phyloP scores from a whole-genome alignment of 2,797 vertebrate species.

The Psittacula derbiana region DNA sequence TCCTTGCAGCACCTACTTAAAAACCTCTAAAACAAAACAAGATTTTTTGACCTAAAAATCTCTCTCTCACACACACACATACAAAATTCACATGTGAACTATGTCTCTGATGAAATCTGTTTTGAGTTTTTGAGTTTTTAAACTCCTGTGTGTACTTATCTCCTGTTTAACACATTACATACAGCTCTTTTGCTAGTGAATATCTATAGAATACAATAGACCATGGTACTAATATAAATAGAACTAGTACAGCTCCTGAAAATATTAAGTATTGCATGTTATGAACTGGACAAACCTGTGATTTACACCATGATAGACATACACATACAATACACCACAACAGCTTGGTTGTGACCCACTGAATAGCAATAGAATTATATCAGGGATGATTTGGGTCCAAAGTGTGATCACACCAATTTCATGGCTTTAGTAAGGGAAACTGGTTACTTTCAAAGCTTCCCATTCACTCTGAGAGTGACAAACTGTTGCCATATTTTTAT shows the following conservation, averaged over 20 bases:
- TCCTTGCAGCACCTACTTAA: not conserved
- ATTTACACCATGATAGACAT: not conserved
- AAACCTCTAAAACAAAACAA: not conserved
- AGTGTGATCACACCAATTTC: not conserved
- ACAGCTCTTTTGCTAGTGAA: not conserved
- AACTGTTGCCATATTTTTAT: not conserved
- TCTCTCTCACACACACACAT: not conserved
- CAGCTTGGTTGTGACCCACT: not conserved
- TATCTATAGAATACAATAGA: not conserved
- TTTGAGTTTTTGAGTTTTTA: not conserved
- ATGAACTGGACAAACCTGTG: not conserved
- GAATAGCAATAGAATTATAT: fast-evolving
- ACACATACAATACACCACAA: not conserved
- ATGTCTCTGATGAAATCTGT: not conserved
- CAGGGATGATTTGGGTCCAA: not conserved
- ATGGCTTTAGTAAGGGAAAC: not conserved
- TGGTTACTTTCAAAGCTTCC: not conserved
- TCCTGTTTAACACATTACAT: not conserved
- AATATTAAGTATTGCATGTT: not conserved
- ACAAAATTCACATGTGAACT: not conserved
- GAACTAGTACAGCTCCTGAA: not conserved
- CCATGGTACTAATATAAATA: not conserved
- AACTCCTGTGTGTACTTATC: not conserved
- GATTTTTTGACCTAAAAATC: not conserved
- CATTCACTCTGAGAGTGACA: not conserved